Conservation (phyloP, 1,140 invertebrate species). For the Lepidotrigona ventralis region DNA sequence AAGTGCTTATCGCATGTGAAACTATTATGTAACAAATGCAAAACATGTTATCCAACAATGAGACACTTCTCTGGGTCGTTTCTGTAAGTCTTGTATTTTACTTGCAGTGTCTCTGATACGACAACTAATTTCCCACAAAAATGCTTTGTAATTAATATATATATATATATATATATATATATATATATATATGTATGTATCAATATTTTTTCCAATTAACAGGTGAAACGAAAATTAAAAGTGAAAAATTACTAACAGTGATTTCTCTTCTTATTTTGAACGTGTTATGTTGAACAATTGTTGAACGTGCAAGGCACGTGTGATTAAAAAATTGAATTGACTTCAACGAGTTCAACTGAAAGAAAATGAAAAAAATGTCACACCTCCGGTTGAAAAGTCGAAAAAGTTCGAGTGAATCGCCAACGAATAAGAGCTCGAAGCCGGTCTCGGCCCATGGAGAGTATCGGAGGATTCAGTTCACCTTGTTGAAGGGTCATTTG, state of each 20-base stretch:
- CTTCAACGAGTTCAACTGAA: neutral
- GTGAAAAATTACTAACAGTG: neutral
- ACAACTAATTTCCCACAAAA: neutral
- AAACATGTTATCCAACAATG: neutral
- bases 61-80: neutral
- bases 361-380: constrained; percentile 63
- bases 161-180: no score
- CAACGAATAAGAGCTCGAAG: constrained; percentile 62
- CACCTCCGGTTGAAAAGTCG: constrained; percentile 57
- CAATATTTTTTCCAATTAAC: neutral
- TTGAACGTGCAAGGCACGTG: neutral
- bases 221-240: neutral
- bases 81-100: neutral
- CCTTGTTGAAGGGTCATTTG: constrained; percentile 70
- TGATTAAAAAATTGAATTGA: neutral
- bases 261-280: neutral
- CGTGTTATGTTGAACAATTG: neutral
- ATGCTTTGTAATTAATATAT: neutral
- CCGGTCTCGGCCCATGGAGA: constrained; percentile 66
- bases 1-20: neutral
- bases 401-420: constrained; percentile 17
- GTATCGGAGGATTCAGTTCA: constrained; percentile 71
- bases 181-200: neutral
- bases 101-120: neutral
- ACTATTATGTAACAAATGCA: neutral